phyloP scores from a whole-genome alignment of 1,140 invertebrate species.

The Bombus fervidus region DNA sequence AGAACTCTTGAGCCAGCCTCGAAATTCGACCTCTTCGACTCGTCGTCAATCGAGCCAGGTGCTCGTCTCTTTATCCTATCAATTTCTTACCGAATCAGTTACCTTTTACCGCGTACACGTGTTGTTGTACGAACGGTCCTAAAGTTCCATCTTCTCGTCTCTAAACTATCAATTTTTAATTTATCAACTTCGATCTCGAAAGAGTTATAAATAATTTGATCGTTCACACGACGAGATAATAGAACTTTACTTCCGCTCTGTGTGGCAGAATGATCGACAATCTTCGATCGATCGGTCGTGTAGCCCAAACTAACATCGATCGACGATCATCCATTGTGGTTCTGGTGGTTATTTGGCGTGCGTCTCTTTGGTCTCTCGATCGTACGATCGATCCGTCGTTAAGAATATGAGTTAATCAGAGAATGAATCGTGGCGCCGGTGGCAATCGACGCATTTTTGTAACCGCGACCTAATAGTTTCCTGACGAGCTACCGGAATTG shows the following conservation, averaged over 20 bases:
- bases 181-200: not conserved
- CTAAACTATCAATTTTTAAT: not conserved
- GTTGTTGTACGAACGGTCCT: not conserved
- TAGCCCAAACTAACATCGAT: not conserved
- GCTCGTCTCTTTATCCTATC: not conserved
- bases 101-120: slow-evolving; percentile 16
- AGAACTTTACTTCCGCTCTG: not conserved
- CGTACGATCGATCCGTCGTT: slow-evolving; percentile 50
- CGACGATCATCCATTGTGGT: slow-evolving; percentile 27
- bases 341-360: slow-evolving; percentile 61
- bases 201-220: too few species aligned
- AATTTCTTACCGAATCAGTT: not conserved
- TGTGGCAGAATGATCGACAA: not conserved
- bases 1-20: not conserved
- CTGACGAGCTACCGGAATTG: slow-evolving; percentile 82
- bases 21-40: slow-evolving; percentile 1
- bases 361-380: slow-evolving; percentile 65
- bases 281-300: slow-evolving; percentile 35
- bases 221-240: not conserved
- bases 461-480: slow-evolving; percentile 64
- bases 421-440: not conserved
- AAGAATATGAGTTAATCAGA: slow-evolving; percentile 16
- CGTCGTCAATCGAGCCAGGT: slow-evolving; percentile 3
- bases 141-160: not conserved
- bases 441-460: not conserved